Evolutionary conservation across 2,113 vertebrate genomes (phyloP), one percentile per base, ranked within the genome.

Genomic region (Galemys pyrenaicus): DNA sequence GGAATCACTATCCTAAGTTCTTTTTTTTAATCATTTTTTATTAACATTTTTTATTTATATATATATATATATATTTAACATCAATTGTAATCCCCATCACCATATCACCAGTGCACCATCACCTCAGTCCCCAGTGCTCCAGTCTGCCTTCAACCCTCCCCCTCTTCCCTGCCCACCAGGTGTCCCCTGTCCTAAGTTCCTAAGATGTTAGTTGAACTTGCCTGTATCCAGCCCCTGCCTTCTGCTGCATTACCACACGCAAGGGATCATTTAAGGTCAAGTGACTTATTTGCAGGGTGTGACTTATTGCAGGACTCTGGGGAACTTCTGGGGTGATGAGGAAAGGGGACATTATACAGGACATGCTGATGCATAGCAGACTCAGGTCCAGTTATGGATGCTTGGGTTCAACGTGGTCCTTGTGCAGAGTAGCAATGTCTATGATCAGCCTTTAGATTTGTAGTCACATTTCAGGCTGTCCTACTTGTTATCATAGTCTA

Each of bases 281-380:
- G 77, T 85, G 73, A 56, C 67, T 93, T 89, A 84, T 93, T 81
- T 49, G 30, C 32, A 77, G 80, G 41, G 37, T 84, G 71, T 96
- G 80, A 22, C 85, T 24, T 4, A n/a, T n/a, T n/a, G n/a, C n/a
- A n/a, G 0, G 26, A 58, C 49, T 78, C 80, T 84, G 87, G 71
- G 79, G 56, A 84, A 54, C 49, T 85, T 87, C n/a, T 51, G 15
- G 65, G 46, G 26, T 51, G 39, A 32, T 51, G 7, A 60, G 39
- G 17, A 70, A 79, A 67, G 20, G 20, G 16, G 64, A 37, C n/a
- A 5, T 80, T 16, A 5, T 26, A 51, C 67, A 92, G 89, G 12
- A 16, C 28, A 19, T 84, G 41, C 70, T 89, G 68, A 79, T 75
- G 32, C 13, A 22, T 32, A 16, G 1, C 12, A 78, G 87, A 28